Evolutionary conservation across 2,888 invertebrate genomes (phyloP).

Genomic region (Epinotia brunnichana): DNA sequence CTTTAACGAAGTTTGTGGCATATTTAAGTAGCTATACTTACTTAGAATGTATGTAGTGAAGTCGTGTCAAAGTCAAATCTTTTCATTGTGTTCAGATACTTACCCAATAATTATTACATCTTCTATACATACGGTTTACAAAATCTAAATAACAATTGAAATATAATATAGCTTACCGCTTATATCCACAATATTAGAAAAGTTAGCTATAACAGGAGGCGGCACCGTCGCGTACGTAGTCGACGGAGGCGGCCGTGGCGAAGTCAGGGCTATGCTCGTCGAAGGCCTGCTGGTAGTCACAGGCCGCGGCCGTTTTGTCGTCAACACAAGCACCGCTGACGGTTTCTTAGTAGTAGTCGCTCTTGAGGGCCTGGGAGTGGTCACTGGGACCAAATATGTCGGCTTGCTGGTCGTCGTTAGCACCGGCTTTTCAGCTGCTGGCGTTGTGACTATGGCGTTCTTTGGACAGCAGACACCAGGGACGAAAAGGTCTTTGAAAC

Average conservation of each 20-base stretch:
- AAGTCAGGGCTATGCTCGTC: slow-evolving; percentile 55
- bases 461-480: slow-evolving; percentile 96
- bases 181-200: slow-evolving; percentile 82
- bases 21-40: no score
- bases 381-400: slow-evolving; percentile 74
- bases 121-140: no score
- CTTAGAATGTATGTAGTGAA: neutral
- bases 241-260: slow-evolving; percentile 63
- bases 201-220: slow-evolving; percentile 68
- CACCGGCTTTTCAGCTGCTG: slow-evolving; percentile 66
- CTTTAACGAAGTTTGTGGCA: no score
- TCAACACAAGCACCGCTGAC: slow-evolving; percentile 64
- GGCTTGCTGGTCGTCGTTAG: slow-evolving; percentile 71
- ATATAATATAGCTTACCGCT: slow-evolving; percentile 69
- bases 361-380: slow-evolving; percentile 65
- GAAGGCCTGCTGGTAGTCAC: slow-evolving; percentile 61
- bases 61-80: neutral
- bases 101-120: no score
- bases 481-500: slow-evolving; percentile 95
- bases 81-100: neutral
- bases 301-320: slow-evolving; percentile 65
- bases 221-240: slow-evolving; percentile 78
- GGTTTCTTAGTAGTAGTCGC: slow-evolving; percentile 65
- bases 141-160: neutral
- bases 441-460: slow-evolving; percentile 68